phyloP scores from a whole-genome alignment of 2,888 invertebrate genomes.

The Serripes groenlandicus region DNA sequence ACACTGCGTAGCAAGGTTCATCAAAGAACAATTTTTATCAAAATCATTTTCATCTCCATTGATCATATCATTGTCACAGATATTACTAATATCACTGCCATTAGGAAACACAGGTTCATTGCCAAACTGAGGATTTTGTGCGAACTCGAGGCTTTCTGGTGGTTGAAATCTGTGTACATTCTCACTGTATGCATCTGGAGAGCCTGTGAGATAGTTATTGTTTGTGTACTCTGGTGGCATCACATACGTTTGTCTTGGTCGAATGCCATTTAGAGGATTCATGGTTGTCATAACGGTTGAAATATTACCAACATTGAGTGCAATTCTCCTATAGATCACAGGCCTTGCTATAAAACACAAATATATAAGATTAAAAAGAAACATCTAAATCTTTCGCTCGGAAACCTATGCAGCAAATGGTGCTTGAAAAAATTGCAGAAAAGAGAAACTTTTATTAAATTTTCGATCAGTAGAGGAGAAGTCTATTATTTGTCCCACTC shows the following conservation, averaged over 20 bases:
- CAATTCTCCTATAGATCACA: too few relatives aligned
- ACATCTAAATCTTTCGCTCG: too few relatives aligned
- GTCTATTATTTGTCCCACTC: too few relatives aligned
- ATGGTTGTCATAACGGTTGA: not conserved
- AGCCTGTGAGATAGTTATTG: conserved; percentile 46
- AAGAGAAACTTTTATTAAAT: too few relatives aligned
- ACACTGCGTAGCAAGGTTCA: not conserved
- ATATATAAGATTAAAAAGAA: too few relatives aligned
- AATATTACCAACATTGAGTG: too few relatives aligned
- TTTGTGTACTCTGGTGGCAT: conserved; percentile 26
- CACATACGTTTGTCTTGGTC: not conserved
- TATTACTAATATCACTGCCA: not conserved
- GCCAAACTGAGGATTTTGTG: not conserved
- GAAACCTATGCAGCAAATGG: too few relatives aligned
- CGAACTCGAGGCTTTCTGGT: not conserved
- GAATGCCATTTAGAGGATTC: conserved; percentile 11
- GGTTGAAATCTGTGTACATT: not conserved
- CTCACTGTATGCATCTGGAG: not conserved
- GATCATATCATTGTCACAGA: not conserved
- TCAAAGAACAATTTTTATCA: too few relatives aligned
- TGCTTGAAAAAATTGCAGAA: too few relatives aligned
- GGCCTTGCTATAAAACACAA: too few relatives aligned
- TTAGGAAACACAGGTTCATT: not conserved
- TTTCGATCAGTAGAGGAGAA: too few relatives aligned
- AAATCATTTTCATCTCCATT: too few relatives aligned